Evolutionary conservation across 2,888 invertebrate genomes (phyloP).

Genomic region (Sphinx pinastri): DNA sequence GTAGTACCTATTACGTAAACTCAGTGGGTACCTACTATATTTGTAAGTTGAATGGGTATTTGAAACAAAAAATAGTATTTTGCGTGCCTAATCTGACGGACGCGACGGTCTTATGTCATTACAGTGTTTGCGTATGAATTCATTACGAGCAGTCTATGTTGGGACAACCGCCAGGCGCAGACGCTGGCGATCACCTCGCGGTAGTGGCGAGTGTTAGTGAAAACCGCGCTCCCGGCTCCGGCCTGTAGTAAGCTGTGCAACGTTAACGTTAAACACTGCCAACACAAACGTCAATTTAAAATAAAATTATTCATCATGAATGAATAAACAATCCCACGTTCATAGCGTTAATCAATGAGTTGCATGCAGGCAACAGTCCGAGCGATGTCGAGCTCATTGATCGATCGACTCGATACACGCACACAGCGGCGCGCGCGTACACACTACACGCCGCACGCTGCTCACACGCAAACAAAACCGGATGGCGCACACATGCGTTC

Average conservation of each 20-base stretch:
- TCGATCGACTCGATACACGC: constrained; percentile 78
- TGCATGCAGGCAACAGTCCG: constrained; percentile 79
- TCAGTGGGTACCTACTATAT: background rate
- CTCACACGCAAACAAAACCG: constrained; percentile 75
- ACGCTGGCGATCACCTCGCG: background rate
- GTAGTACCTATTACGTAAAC: background rate
- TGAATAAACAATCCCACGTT: constrained; percentile 83
- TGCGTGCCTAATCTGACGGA: background rate
- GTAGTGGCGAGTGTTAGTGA: background rate
- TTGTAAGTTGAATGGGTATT: constrained; percentile 3
- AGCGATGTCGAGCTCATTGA: constrained; percentile 82
- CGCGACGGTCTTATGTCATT: constrained; percentile 4
- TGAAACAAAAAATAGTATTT: background rate
- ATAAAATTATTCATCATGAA: constrained; percentile 81
- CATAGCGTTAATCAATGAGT: constrained; percentile 84
- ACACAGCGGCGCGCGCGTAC: constrained; percentile 55
- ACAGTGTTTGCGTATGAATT: constrained; percentile 3
- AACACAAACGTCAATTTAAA: constrained; percentile 67
- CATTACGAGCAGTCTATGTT: background rate
- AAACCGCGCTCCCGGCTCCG: background rate
- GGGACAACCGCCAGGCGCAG: background rate
- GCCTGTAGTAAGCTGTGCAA: constrained; percentile 11
- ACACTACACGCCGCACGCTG: constrained; percentile 52
- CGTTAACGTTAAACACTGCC: constrained; percentile 45
- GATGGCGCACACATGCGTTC: constrained; percentile 71